Evolutionary conservation across 2,797 vertebrate species (phyloP), one percentile per base, ranked within the genome.

Genomic region (Siniperca scherzeri): DNA sequence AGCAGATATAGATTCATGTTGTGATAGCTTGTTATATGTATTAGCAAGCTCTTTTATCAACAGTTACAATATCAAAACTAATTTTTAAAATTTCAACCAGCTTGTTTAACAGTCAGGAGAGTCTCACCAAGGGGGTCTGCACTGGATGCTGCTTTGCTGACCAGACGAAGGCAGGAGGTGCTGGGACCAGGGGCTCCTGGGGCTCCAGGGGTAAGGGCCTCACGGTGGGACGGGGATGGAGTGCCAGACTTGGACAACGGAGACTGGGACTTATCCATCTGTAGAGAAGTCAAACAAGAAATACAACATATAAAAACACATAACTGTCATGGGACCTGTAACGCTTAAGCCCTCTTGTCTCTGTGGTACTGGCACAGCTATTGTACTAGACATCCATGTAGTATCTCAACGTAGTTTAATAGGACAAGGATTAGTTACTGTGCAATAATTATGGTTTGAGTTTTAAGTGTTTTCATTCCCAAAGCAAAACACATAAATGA

Each of bases 51-150:
- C 4, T 0, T 67, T 40, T 33, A 13, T 69, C 30, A 52, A 27
- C 17, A 25, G 27, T 13, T 60, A 22, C 16, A 33, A 48, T 40
- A 60, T 60, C 2, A 52, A 53, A 50, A 38, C 3, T 2, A 3
- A 16, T n/a, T 70, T 50, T 50, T 16, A 11, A 27, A 21, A 66
- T 40, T 30, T 60, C 50, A 33, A 19, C 27, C 55, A 21, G 7
- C 4, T 46, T 14, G 16, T 62, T n/a, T 70, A 3, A 53, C 7
- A 60, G 60, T 30, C 27, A 25, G 38, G 42, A 6, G 22, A 21
- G 22, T 77, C 96, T 97, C 92, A 98, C 98, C 94, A 1, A 96
- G 88, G 6, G 95, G 93, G 69, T 97, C 97, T 0, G 96, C 95
- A 72, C 94, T 84, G 0, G 97, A 89, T 1, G 94, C 94, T 80